Base-by-base conservation (phyloP, 2,797 vertebrate genomes). In the Huso huso region DNA sequence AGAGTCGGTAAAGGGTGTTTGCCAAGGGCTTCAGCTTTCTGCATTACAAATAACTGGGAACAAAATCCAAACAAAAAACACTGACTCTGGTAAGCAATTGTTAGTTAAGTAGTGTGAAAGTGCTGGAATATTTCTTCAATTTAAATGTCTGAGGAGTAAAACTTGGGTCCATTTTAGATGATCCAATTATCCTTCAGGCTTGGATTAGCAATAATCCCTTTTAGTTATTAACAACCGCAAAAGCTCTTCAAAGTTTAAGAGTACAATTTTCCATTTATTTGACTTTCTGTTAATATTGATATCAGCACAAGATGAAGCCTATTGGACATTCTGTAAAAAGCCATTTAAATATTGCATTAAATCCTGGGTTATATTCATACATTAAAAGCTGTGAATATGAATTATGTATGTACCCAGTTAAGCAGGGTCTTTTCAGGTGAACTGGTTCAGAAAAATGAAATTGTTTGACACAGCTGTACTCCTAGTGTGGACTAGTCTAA, bases 161-260 rank as follows among this genome's bases (percentile, higher is more conserved):
- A 74, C 65, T 77, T 68, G 68, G 76, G 71, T 60, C 79, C 78
- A 68, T 49, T 77, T 71, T 74, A 76, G 77, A 84, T 82, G 79
- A 85, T 88, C 80, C 82, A 83, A 79, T 86, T 84, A 82, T 80
- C 77, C 81, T 75, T 69, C 73, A 73, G 76, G 70, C 77, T 61
- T 48, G 78, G 81, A 83, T 88, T 86, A 82, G 75, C 75, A 78
- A 78, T 82, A 80, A 84, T 86, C 80, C 78, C 69, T 77, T 78
- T 67, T 78, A 76, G 72, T 81, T 85, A 83, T 83, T 83, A 83
- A 74, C 51, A 37, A 69, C 72, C 71, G 52, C 72, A 72, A 68
- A 77, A 71, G 71, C 70, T 76, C 76, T 70, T 72, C 70, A 75
- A 73, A 81, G 69, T 77, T 74, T 23, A 72, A 73, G 70, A 72